A percentile compares a stretch with the other conserved stretches of the same genome.
Evolutionary conservation across 2,888 invertebrate species (phyloP).

Genomic region (Alcis repandata): DNA sequence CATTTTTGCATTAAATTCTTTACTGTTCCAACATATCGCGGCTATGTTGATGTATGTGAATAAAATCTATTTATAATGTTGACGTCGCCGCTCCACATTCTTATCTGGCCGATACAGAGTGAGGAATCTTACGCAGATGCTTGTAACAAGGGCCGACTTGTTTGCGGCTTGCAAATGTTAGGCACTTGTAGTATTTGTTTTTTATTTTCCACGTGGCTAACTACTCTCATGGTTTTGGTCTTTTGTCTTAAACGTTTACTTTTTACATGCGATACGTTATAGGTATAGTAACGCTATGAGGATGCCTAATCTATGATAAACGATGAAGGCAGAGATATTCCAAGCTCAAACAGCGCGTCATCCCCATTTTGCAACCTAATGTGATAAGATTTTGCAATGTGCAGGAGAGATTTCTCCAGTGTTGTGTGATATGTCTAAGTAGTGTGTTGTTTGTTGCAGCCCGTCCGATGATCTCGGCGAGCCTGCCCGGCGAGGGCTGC

Average conservation of each 20-base stretch:
- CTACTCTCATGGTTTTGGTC: neutral
- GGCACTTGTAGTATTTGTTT: slow-evolving; percentile 14
- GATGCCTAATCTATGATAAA: too few relatives aligned
- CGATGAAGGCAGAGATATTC: neutral
- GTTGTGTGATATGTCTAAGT: slow-evolving; percentile 13
- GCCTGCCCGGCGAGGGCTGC: slow-evolving; percentile 86
- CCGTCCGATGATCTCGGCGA: slow-evolving; percentile 89
- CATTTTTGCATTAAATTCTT: slow-evolving; percentile 19
- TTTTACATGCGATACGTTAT: too few relatives aligned
- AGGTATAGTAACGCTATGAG: too few relatives aligned
- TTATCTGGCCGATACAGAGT: slow-evolving; percentile 73
- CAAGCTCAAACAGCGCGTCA: neutral
- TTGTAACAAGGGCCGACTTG: slow-evolving; percentile 30
- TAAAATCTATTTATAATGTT: slow-evolving; percentile 84
- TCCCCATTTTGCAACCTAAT: neutral
- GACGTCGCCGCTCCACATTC: slow-evolving; percentile 81
- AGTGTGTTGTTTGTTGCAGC: slow-evolving; percentile 64
- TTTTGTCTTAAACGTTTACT: neutral
- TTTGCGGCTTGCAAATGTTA: slow-evolving; percentile 6
- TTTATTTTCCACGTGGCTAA: slow-evolving; percentile 14
- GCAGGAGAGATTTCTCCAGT: too few relatives aligned
- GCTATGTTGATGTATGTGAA: slow-evolving; percentile 70
- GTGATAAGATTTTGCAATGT: neutral
- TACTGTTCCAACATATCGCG: slow-evolving; percentile 45
- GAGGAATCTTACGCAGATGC: slow-evolving; percentile 71